phyloP scores from a whole-genome alignment of 2,113 vertebrate species.

The Mellivora capensis region DNA sequence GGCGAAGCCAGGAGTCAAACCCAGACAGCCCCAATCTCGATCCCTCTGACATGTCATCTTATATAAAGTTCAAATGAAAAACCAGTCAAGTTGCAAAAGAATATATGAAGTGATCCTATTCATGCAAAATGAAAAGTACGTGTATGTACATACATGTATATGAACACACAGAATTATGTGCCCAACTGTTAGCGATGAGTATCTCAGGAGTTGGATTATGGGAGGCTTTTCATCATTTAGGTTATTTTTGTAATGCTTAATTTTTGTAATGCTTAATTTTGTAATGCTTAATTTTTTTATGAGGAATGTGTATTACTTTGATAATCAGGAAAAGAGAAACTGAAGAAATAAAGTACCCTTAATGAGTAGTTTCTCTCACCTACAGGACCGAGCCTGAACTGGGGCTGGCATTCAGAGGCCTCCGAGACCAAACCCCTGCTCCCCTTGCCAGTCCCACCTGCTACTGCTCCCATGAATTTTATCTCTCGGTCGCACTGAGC shows the following conservation, averaged over 20 bases:
- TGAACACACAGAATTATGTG: background rate
- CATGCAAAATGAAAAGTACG: background rate
- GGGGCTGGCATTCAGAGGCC: background rate
- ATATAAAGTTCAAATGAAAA: background rate
- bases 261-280: conserved; percentile 12
- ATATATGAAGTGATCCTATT: background rate
- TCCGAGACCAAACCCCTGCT: background rate
- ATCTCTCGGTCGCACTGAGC: background rate
- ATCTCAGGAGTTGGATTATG: background rate
- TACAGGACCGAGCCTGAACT: background rate
- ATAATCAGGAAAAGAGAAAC: background rate
- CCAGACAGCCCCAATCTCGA: background rate
- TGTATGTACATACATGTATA: background rate
- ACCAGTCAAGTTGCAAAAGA: background rate
- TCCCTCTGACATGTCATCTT: background rate
- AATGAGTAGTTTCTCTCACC: background rate
- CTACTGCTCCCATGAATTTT: background rate
- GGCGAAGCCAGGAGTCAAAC: background rate
- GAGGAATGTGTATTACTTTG: background rate
- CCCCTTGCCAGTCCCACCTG: background rate
- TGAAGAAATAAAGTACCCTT: conserved; percentile 10
- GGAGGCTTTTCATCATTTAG: background rate
- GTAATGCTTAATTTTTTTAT: background rate
- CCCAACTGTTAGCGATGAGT: background rate
- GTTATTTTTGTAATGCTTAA: conserved; percentile 27